Percentiles rank a stretch among this genome's conserved stretches.
Conservation (phyloP, 2,888 invertebrate species). For the Dastarcus helophoroides region DNA sequence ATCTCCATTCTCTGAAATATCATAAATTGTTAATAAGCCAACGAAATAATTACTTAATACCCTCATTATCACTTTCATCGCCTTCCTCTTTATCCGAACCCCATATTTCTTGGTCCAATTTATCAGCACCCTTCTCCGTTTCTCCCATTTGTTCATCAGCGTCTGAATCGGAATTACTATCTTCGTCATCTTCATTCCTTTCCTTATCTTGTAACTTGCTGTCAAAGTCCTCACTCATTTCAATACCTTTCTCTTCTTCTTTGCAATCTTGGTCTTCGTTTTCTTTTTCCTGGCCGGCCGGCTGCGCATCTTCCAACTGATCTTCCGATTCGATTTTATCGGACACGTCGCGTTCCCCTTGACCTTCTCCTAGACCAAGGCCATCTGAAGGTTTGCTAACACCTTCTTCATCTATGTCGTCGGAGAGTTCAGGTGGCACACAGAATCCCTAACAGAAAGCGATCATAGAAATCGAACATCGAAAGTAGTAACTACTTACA, state of each 20-base stretch:
- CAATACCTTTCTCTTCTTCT: constrained; percentile 85
- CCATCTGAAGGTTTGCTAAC: constrained; percentile 47
- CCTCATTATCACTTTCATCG: constrained; percentile 48
- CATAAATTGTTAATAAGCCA: neutral
- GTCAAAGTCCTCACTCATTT: constrained; percentile 94
- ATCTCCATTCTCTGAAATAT: constrained; percentile 13
- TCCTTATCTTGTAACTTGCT: constrained; percentile 56
- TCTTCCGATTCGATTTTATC: constrained; percentile 83
- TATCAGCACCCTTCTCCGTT: constrained; percentile 74
- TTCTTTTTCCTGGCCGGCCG: constrained; percentile 63
- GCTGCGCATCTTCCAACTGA: constrained; percentile 82
- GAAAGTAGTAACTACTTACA: too few species aligned
- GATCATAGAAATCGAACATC: too few species aligned
- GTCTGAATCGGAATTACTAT: constrained; percentile 61
- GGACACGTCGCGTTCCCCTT: constrained; percentile 89
- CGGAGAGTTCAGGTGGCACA: constrained; percentile 73
- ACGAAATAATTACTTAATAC: constrained; percentile 18
- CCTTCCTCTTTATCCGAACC: constrained; percentile 73
- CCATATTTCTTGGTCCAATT: constrained; percentile 70
- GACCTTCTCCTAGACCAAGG: constrained; percentile 86
- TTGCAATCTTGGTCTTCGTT: constrained; percentile 60
- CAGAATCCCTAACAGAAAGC: constrained; percentile 66
- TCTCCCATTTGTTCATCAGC: constrained; percentile 96
- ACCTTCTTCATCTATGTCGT: constrained; percentile 53
- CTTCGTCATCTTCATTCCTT: constrained; percentile 40